Conservation (phyloP, 2,888 invertebrate genomes). For the Thalpophila matura region DNA sequence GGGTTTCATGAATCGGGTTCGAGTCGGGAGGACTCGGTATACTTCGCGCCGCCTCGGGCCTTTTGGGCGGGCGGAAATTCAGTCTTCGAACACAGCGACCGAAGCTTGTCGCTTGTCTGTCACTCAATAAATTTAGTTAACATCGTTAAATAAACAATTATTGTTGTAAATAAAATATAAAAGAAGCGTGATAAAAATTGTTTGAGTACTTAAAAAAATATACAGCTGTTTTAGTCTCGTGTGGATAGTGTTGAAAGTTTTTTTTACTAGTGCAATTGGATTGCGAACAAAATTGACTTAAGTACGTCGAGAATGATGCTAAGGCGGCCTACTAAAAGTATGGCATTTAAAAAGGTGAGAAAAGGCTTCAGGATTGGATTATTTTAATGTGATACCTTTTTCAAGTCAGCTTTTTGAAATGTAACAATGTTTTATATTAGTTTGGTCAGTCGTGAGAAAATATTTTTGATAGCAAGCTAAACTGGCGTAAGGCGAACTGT, state of each 20-base stretch:
- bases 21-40: slow-evolving; percentile 69
- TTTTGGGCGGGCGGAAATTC: slow-evolving; percentile 83
- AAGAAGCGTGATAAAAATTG: slow-evolving; percentile 40
- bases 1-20: slow-evolving; percentile 83
- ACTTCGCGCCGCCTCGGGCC: slow-evolving; percentile 73
- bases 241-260: slow-evolving; percentile 73
- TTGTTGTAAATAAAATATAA: slow-evolving; percentile 64
- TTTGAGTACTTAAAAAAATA: slow-evolving; percentile 43
- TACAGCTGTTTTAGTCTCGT: slow-evolving; percentile 47
- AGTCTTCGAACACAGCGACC: slow-evolving; percentile 75
- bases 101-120: slow-evolving; percentile 70
- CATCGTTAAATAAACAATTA: slow-evolving; percentile 80
- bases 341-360: slow-evolving; percentile 80
- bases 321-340: slow-evolving; percentile 75
- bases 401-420: slow-evolving; percentile 3
- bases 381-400: slow-evolving; percentile 34
- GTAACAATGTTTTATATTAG: background rate
- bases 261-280: slow-evolving; percentile 75
- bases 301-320: slow-evolving; percentile 80
- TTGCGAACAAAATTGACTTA: slow-evolving; percentile 81
- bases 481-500: slow-evolving; percentile 3
- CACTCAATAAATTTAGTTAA: slow-evolving; percentile 67
- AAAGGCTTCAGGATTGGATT: slow-evolving; percentile 55
- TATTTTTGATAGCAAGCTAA: background rate
- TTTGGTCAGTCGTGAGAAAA: background rate